A percentile compares a stretch with the other conserved stretches of the same genome.
These are phyloP conservation scores for Orbicella faveolata DNA, from an alignment of 64 coral and sea anemone genomes.

Conservation along the genomic window DNA sequence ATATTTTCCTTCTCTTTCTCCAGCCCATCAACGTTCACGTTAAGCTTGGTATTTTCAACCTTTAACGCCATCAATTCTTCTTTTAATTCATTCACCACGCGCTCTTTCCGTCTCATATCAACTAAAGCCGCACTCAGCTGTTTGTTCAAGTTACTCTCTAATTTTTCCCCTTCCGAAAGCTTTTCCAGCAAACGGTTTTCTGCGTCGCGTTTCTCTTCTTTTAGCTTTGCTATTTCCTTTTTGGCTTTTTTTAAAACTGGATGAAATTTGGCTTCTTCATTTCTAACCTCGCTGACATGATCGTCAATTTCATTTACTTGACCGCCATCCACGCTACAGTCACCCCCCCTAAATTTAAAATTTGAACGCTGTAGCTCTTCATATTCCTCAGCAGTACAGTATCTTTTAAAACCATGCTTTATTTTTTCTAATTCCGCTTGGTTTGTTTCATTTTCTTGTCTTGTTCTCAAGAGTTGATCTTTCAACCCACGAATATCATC, in stretches of 20 bases:
- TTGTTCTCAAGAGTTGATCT: neutral
- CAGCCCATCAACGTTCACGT: neutral
- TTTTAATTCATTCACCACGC: neutral
- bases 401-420: slow-evolving; percentile 16
- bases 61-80: neutral
- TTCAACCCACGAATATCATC: slow-evolving; percentile 16
- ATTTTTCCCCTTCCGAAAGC: neutral
- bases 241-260: slow-evolving; percentile 27
- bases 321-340: neutral
- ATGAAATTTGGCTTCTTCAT: slow-evolving; percentile 1
- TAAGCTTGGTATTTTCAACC: neutral
- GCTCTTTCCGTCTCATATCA: neutral
- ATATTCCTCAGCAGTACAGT: slow-evolving; percentile 33
- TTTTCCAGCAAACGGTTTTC: neutral
- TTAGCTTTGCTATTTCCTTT: slow-evolving; percentile 2
- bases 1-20: neutral
- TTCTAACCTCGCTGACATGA: neutral
- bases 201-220: neutral
- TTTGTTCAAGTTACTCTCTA: neutral
- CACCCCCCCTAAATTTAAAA: neutral
- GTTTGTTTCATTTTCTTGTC: neutral
- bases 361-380: slow-evolving; percentile 7
- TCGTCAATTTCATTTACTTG: neutral
- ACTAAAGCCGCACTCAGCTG: neutral
- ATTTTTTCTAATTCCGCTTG: slow-evolving; percentile 4